Conservation (phyloP, 2,113 vertebrate genomes). For the Spermophilus dauricus region DNA sequence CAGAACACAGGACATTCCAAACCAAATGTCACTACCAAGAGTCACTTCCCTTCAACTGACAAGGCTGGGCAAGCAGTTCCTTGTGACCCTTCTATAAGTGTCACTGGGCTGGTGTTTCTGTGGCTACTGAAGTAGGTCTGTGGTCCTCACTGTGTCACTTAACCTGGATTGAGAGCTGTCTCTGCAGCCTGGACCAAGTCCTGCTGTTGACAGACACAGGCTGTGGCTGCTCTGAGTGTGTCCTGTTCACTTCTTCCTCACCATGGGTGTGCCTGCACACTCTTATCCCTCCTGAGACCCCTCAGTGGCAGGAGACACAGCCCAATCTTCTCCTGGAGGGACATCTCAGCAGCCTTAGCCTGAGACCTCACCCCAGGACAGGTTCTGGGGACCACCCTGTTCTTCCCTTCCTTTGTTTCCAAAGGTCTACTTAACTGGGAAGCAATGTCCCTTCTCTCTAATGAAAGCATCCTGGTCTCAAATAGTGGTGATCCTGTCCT, state of each 20-base stretch:
- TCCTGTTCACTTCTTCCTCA: neutral
- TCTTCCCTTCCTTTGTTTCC: too few species aligned
- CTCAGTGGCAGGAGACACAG: neutral
- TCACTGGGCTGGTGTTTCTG: neutral
- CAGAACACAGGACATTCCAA: neutral
- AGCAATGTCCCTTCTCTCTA: too few species aligned
- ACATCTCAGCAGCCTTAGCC: neutral
- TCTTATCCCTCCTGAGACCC: neutral
- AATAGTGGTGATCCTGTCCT: too few species aligned
- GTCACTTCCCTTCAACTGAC: neutral
- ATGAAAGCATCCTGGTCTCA: too few species aligned
- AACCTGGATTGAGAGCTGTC: neutral
- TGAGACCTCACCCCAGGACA: neutral
- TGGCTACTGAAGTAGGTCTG: neutral
- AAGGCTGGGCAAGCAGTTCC: neutral
- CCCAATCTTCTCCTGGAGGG: neutral
- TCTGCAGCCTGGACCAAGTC: neutral
- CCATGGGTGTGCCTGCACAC: neutral
- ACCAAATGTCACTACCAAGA: neutral
- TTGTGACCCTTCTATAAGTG: neutral
- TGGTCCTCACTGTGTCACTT: neutral
- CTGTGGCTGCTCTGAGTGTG: neutral
- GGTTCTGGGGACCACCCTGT: too few species aligned
- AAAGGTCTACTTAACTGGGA: too few species aligned
- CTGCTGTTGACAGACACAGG: neutral